A percentile compares a stretch with the other conserved stretches of the same genome.
Conservation (phyloP, 1,140 invertebrate genomes). For the Trichonephila clavipes region DNA sequence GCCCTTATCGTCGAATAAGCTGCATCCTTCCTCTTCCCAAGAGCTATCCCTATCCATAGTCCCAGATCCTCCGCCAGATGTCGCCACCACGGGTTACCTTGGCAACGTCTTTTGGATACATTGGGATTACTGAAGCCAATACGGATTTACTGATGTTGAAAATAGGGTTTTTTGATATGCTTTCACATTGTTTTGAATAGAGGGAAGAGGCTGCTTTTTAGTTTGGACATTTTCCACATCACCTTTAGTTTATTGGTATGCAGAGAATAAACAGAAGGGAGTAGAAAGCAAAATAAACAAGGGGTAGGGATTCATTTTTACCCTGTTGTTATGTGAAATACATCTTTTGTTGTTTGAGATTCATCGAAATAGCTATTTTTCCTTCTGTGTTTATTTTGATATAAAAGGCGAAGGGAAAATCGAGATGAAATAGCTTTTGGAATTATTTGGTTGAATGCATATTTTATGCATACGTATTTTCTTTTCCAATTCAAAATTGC, state of each 20-base stretch:
- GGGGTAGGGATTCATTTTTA: neutral
- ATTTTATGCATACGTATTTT: neutral
- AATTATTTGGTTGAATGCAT: conserved; percentile 5
- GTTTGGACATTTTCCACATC: conserved; percentile 4
- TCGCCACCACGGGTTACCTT: conserved; percentile 39
- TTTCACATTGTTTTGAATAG: conserved; percentile 43
- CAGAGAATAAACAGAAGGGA: neutral
- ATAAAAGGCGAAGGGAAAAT: neutral
- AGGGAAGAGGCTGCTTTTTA: neutral
- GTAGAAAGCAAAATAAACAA: neutral
- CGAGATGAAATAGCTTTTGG: neutral
- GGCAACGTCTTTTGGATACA: conserved; percentile 49
- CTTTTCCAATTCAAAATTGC: neutral
- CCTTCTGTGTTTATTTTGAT: neutral
- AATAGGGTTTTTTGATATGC: conserved; percentile 48
- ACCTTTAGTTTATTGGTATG: neutral
- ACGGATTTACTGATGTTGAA: conserved; percentile 66
- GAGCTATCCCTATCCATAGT: conserved; percentile 15
- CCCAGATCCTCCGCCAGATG: conserved; percentile 43
- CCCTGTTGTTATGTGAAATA: neutral
- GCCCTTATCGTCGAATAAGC: conserved; percentile 43
- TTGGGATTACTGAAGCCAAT: conserved; percentile 46
- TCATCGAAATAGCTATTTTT: neutral
- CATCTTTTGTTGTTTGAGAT: neutral
- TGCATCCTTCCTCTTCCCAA: neutral